Percentiles rank a stretch among this genome's conserved stretches.
These are phyloP conservation scores for Cheilosia pagana DNA, from an alignment of 2,888 invertebrate species.

Conservation along the genomic window DNA sequence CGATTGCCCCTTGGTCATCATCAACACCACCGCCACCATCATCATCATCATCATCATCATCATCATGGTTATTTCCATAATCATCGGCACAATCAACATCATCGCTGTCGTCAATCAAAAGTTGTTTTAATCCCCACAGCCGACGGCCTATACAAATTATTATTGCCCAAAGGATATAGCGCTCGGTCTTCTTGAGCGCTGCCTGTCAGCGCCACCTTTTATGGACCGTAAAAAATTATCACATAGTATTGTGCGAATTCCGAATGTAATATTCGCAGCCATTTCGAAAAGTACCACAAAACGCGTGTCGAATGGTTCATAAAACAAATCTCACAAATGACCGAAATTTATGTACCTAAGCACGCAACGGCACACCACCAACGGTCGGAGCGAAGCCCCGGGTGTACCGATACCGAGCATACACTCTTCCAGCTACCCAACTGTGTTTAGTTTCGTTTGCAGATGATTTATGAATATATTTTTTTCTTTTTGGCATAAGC, in stretches of 20 bases:
- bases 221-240: conserved; percentile 67
- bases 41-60: conserved; percentile 6
- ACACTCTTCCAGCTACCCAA: conserved; percentile 8
- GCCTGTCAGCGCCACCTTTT: conserved; percentile 63
- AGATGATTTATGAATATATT: conserved; percentile 62
- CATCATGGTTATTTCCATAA: conserved; percentile 26
- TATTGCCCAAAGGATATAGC: conserved; percentile 46
- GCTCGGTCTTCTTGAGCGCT: background rate
- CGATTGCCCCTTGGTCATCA: conserved; percentile 34
- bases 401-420: background rate
- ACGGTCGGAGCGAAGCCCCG: background rate
- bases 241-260: conserved; percentile 53
- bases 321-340: conserved; percentile 72
- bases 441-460: conserved; percentile 54
- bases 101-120: conserved; percentile 61
- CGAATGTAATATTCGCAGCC: conserved; percentile 57
- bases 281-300: conserved; percentile 71
- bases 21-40: background rate
- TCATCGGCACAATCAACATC: conserved; percentile 40
- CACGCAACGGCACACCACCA: conserved; percentile 55
- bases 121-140: conserved; percentile 41
- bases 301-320: conserved; percentile 74
- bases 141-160: conserved; percentile 35
- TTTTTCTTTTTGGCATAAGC: conserved; percentile 4
- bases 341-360: conserved; percentile 66